Percentiles rank a stretch among this genome's conserved stretches.
Conservation (phyloP, 64 coral and sea anemone genomes). For the Montipora sp. region DNA sequence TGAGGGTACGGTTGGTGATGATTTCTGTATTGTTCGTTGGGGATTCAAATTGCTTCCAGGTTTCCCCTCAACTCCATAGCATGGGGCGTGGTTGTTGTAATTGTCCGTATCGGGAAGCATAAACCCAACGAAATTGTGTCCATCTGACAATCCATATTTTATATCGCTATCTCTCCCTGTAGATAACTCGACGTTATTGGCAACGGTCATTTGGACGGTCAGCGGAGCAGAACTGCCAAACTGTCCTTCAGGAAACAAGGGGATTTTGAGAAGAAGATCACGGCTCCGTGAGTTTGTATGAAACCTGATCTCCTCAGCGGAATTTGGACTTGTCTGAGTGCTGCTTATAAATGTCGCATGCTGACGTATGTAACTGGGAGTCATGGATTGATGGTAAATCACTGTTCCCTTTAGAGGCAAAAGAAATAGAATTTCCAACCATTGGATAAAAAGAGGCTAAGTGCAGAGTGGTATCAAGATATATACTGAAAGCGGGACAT, state of each 20-base stretch:
- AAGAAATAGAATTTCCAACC: no score
- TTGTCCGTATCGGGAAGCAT: not conserved
- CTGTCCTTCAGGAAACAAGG: not conserved
- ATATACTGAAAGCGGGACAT: not conserved
- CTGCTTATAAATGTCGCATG: not conserved
- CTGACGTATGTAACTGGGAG: not conserved
- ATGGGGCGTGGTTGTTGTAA: not conserved
- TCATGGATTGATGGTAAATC: not conserved
- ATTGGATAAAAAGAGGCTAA: no score
- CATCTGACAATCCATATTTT: not conserved
- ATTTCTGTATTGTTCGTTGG: not conserved
- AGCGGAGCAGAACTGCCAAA: not conserved
- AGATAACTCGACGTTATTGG: not conserved
- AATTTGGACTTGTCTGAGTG: not conserved
- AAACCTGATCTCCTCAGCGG: not conserved
- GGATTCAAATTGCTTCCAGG: not conserved
- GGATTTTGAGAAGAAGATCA: not conserved
- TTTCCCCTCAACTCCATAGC: not conserved
- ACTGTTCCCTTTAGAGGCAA: not conserved
- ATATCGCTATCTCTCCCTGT: not conserved
- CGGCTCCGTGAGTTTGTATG: not conserved
- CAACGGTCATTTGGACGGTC: not conserved
- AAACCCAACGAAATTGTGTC: not conserved
- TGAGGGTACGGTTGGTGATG: not conserved
- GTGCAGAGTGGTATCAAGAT: no score